Base-by-base conservation (phyloP, 2,888 invertebrate species). In the Dynastes tityus region DNA sequence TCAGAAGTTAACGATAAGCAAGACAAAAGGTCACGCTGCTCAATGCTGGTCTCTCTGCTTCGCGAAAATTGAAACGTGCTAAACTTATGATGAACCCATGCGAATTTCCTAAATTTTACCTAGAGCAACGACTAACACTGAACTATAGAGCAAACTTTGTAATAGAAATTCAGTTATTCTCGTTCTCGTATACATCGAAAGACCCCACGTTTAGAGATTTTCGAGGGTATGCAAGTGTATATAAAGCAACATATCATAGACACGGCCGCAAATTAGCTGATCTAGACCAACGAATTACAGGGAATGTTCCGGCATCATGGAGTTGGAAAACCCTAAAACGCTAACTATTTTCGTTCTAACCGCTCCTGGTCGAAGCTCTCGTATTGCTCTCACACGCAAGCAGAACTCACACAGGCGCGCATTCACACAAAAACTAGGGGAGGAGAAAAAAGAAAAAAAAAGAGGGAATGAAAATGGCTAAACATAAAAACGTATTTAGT, bases 251-350 rank as follows among this genome's bases (percentile, higher is more conserved):
- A 78, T 78, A 68, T 78, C 78, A 75, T 78, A 76, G 32, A 76
- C 68, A 37, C n/a, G 58, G 75, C 78, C 78, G 78, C 78, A 78
- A 78, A 78, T 78, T 78, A 78, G 78, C 78, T 74, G 74, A 63
- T 77, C 51, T 64, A 77, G 77, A 77, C 71, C 68, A 71, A 40
- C 74, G 78, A 78, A 78, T 75, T 73, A 75, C 78, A 68, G 27
- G 65, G 58, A 67, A 75, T 75, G 65, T 67, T 76, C 65, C 67
- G 55, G 53, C 49, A 63, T 45, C 76, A 67, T 76, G 37, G 76
- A 64, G 55, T 55, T 76, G 65, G 76, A 75, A 76, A 67, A 51
- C 65, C 63, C 65, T 65, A 76, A 76, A 76, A 53, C 76, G 65
- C 65, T 63, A 76, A 76, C 76, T 76, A 76, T 76, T 76, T 76